These are phyloP conservation scores for Zhengitettix transpicula DNA, from an alignment of 2,888 invertebrate species.

Conservation along the genomic window DNA sequence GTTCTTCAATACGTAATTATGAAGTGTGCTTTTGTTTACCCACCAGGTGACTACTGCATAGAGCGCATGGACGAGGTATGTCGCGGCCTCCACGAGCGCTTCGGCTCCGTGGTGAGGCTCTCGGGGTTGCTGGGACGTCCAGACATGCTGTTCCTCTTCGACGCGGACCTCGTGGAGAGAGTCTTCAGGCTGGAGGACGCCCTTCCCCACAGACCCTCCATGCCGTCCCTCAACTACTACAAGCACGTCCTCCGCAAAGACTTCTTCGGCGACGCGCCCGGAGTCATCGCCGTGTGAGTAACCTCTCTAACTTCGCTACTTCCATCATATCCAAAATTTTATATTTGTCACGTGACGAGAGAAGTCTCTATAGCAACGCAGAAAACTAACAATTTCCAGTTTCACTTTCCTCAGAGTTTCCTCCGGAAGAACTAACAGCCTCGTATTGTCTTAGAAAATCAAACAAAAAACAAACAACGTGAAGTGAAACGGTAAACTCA, in stretches of 20 bases:
- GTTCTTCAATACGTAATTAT: too few relatives aligned
- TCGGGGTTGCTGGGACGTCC: slow-evolving; percentile 50
- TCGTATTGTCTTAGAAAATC: too few relatives aligned
- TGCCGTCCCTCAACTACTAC: slow-evolving; percentile 59
- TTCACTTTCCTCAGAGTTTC: too few relatives aligned
- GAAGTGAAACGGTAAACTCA: too few relatives aligned
- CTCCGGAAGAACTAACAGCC: too few relatives aligned
- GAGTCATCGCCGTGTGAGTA: slow-evolving; percentile 58
- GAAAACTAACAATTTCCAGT: too few relatives aligned
- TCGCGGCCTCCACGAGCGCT: slow-evolving; percentile 35
- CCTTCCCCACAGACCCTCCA: slow-evolving; percentile 52
- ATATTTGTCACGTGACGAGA: too few relatives aligned
- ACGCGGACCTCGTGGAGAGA: slow-evolving; percentile 50
- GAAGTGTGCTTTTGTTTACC: too few relatives aligned
- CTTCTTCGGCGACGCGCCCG: slow-evolving; percentile 46
- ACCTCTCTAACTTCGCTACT: too few relatives aligned
- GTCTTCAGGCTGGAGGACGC: slow-evolving; percentile 51
- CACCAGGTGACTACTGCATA: slow-evolving; percentile 42
- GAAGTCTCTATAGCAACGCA: too few relatives aligned
- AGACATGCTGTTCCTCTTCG: slow-evolving; percentile 56
- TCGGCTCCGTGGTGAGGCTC: slow-evolving; percentile 50
- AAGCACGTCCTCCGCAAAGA: slow-evolving; percentile 50
- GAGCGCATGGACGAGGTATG: slow-evolving; percentile 49
- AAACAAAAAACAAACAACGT: too few relatives aligned
- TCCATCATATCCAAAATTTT: too few relatives aligned